Conservation (phyloP, 2,797 vertebrate species). For the Chanos chanos region DNA sequence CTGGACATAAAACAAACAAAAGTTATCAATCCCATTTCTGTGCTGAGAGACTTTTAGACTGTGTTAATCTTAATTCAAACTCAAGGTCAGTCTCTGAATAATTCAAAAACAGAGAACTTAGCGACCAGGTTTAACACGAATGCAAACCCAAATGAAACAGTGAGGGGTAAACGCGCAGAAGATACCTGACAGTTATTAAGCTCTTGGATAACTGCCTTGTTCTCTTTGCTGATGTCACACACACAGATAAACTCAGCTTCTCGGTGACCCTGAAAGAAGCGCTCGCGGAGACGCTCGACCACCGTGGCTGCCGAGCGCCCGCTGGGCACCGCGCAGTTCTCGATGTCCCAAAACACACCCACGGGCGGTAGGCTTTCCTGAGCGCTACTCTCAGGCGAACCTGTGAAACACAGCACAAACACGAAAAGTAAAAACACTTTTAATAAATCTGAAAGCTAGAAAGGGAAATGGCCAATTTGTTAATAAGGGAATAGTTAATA, state of each 20-base stretch:
- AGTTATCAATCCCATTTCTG: too few relatives aligned
- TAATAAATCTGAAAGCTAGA: neutral
- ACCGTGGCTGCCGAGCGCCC: constrained; percentile 90
- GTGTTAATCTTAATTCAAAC: too few relatives aligned
- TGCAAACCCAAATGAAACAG: too few relatives aligned
- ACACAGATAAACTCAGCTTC: constrained; percentile 99
- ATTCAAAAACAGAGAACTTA: too few relatives aligned
- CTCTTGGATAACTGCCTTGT: constrained; percentile 96
- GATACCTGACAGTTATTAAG: constrained; percentile 99
- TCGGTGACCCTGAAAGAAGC: constrained; percentile 93
- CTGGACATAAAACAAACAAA: constrained; percentile 54
- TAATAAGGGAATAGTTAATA: too few relatives aligned
- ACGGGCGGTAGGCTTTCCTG: constrained; percentile 92
- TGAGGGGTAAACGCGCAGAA: too few relatives aligned
- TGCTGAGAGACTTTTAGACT: too few relatives aligned
- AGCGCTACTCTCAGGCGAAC: constrained; percentile 77
- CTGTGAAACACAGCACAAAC: constrained; percentile 53
- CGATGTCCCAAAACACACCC: constrained; percentile 98
- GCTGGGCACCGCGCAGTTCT: constrained; percentile 93
- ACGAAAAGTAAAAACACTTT: neutral
- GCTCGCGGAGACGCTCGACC: constrained; percentile 88
- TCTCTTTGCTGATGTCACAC: constrained; percentile 98
- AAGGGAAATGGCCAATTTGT: neutral
- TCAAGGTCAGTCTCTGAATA: too few relatives aligned
- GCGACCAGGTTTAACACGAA: too few relatives aligned